Base-by-base conservation (phyloP, 1,140 invertebrate genomes). In the Platyscapa corneri region DNA sequence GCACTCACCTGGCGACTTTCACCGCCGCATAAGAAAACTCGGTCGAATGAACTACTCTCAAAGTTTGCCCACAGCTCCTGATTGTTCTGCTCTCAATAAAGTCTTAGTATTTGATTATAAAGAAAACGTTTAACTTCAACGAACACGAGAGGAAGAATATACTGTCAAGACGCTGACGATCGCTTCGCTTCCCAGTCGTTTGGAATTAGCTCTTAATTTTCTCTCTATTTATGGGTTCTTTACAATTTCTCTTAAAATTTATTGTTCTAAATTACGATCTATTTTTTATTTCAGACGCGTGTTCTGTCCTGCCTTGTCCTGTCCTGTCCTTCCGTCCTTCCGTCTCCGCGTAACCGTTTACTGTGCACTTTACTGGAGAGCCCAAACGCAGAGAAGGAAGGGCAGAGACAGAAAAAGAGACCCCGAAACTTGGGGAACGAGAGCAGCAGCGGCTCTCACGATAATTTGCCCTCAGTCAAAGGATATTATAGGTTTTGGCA, bases 1-100 rank as follows among this genome's bases (percentile, higher is more conserved):
- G 42, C 32, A 74, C 83, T 85, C 37, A 85, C 83, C 83, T 80
- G n/a, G 34, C 49, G 77, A 85, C 83, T 85, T 85, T 85, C 77
- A 85, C 77, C 83, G 65, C 42, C 67, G 65, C 83, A 85, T 85
- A 85, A 85, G 83, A 67, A 32, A 79, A 39, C n/a, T 37, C 23
- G 65, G 6, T 0, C 46, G 65, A n/a, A 56, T 32, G 16, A n/a
- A 7, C 39, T 74, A 23, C 32, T 72, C 80, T 42, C 23, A 23
- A 80, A 56, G 30, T 23, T 53, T 64, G 42, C 8, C 6, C 56
- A 79, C 53, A 79, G 49, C 18, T 27, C 20, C 10, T 30, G 46
- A 0, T 34, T 39, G 30, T 0, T 46, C 53, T 23, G 18, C 56
- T 53, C 7, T 12, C 16, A 2, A 32, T 60, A 53, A 46, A 23